phyloP scores from a whole-genome alignment of 1,140 invertebrate species.

The Oncopodura yosiiana region DNA sequence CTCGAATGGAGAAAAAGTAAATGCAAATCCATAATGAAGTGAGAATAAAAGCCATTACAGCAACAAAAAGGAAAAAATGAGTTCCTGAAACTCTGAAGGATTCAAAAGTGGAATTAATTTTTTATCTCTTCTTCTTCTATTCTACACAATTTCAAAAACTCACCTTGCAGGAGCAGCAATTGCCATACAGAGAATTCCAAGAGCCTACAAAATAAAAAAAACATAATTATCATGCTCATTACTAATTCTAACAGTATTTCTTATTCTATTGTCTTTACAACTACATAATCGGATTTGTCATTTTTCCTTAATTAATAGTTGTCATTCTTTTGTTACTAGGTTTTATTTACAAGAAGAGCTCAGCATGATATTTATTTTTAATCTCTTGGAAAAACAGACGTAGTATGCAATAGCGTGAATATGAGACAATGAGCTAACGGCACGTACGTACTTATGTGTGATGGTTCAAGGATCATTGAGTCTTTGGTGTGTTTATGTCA shows the following conservation, averaged over 20 bases:
- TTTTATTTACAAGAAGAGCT: not conserved
- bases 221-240: too few species aligned
- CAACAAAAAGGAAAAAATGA: slow-evolving; percentile 74
- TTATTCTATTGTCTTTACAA: not conserved
- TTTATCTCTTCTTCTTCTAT: not conserved
- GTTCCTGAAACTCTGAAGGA: slow-evolving; percentile 43
- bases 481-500: too few species aligned
- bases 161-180: slow-evolving; percentile 54
- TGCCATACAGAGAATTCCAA: slow-evolving; percentile 72
- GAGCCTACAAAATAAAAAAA: slow-evolving; percentile 55
- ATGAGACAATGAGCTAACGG: too few species aligned
- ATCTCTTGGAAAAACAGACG: not conserved
- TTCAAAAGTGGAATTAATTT: not conserved
- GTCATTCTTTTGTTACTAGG: not conserved
- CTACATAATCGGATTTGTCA: not conserved
- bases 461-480: too few species aligned
- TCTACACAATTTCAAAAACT: slow-evolving; percentile 17
- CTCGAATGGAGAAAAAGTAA: slow-evolving; percentile 66
- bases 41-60: slow-evolving; percentile 64
- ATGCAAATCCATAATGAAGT: slow-evolving; percentile 69
- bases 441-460: too few species aligned
- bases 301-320: not conserved
- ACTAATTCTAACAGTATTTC: too few species aligned
- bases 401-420: too few species aligned
- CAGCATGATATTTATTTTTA: not conserved